Percentiles rank a stretch among this genome's conserved stretches.
Conservation (phyloP, 1,140 invertebrate species). For the Nebria ingens region DNA sequence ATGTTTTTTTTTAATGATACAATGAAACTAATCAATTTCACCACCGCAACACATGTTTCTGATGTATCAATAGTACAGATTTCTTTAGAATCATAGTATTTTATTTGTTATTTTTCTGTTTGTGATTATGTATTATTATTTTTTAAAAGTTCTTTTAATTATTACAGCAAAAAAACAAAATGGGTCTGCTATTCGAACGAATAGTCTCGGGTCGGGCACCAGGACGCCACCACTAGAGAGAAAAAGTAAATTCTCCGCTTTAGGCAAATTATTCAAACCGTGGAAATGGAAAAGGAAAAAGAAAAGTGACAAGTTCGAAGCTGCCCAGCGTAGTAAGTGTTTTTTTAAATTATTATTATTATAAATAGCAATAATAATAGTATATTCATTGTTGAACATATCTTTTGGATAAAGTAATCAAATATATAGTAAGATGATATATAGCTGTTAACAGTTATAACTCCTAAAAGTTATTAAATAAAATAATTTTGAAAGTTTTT, state of each 20-base stretch:
- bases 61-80: no score
- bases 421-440: no score
- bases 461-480: no score
- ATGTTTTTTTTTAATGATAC: no score
- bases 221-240: constrained; percentile 72
- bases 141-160: constrained; percentile 36
- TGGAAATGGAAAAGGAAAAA: constrained; percentile 99
- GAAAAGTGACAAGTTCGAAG: constrained; percentile 96
- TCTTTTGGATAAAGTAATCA: no score
- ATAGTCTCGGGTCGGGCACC: constrained; percentile 68
- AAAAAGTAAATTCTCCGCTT: constrained; percentile 86
- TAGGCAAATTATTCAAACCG: constrained; percentile 92
- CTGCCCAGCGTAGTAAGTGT: constrained; percentile 90
- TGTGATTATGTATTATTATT: not conserved
- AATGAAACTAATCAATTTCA: no score
- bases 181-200: constrained; percentile 75
- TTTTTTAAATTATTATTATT: no score
- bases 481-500: no score
- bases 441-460: constrained; percentile 3
- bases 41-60: no score
- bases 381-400: no score
- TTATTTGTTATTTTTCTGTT: not conserved
- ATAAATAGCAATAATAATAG: no score
- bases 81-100: no score
- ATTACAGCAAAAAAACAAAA: constrained; percentile 87